These are phyloP conservation scores for Parasteatoda tepidariorum DNA, from an alignment of 1,140 invertebrate species.

Conservation along the genomic window DNA sequence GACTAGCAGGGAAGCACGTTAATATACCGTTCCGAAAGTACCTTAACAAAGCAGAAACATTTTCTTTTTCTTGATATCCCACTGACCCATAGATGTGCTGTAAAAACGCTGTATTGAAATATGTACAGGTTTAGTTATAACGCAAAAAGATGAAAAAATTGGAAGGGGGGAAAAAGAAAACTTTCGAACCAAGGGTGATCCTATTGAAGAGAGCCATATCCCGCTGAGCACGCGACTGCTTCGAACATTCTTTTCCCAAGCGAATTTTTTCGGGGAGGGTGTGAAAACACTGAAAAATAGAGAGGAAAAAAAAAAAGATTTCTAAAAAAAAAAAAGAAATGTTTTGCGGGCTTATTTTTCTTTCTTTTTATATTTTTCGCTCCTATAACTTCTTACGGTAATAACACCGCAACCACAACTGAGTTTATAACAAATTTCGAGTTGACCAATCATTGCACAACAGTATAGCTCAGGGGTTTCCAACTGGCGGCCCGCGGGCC, in stretches of 20 bases:
- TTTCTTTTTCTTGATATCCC: slow-evolving; percentile 25
- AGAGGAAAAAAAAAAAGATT: not conserved
- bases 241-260: slow-evolving; percentile 32
- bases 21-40: slow-evolving; percentile 24
- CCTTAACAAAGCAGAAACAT: slow-evolving; percentile 33
- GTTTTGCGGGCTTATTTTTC: not conserved
- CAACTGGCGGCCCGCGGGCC: no score
- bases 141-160: not conserved
- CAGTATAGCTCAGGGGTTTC: no score
- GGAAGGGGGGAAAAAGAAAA: not conserved
- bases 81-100: slow-evolving; percentile 22
- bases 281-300: slow-evolving; percentile 16
- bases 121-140: slow-evolving; percentile 11
- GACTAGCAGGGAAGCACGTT: not conserved
- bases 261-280: not conserved
- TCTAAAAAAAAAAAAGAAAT: not conserved
- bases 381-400: not conserved
- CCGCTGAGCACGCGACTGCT: slow-evolving; percentile 31
- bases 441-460: no score
- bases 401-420: not conserved
- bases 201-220: not conserved
- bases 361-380: not conserved
- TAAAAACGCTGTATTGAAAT: slow-evolving; percentile 28
- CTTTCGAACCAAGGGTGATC: not conserved
- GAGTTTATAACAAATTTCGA: not conserved